Evolutionary conservation across 2,797 vertebrate species (phyloP).

Genomic region (Clangula hyemalis): DNA sequence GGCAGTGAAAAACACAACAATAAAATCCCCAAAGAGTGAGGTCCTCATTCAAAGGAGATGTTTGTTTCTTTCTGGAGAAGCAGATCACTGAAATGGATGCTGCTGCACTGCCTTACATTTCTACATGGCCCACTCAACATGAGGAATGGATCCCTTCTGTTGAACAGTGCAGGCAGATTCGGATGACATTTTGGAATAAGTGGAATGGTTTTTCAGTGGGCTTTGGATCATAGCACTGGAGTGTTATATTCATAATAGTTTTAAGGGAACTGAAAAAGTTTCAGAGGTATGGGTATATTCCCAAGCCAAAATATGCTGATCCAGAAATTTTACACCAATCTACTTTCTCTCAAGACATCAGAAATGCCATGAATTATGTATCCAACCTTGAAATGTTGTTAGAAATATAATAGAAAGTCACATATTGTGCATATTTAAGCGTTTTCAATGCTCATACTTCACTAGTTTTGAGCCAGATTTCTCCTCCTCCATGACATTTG

Average conservation of each 20-base stretch:
- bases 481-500: constrained; percentile 40
- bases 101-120: not conserved
- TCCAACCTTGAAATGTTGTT: constrained; percentile 67
- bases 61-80: not conserved
- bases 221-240: not conserved
- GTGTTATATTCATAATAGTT: not conserved
- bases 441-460: constrained; percentile 29
- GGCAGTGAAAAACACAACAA: not conserved
- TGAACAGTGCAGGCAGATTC: not conserved
- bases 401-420: constrained; percentile 61
- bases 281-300: not conserved
- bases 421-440: constrained; percentile 30
- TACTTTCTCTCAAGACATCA: constrained; percentile 39
- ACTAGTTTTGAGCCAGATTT: constrained; percentile 53
- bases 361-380: constrained; percentile 63
- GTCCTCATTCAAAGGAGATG: not conserved
- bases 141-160: not conserved
- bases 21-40: not conserved
- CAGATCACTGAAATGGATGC: not conserved
- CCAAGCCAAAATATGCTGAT: constrained; percentile 35
- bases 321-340: constrained; percentile 32
- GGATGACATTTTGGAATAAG: not conserved
- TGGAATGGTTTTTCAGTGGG: not conserved
- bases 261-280: constrained; percentile 1
- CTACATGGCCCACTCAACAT: not conserved